Base-by-base conservation (phyloP, 2,113 vertebrate species). In the Sclerurus mexicanus region DNA sequence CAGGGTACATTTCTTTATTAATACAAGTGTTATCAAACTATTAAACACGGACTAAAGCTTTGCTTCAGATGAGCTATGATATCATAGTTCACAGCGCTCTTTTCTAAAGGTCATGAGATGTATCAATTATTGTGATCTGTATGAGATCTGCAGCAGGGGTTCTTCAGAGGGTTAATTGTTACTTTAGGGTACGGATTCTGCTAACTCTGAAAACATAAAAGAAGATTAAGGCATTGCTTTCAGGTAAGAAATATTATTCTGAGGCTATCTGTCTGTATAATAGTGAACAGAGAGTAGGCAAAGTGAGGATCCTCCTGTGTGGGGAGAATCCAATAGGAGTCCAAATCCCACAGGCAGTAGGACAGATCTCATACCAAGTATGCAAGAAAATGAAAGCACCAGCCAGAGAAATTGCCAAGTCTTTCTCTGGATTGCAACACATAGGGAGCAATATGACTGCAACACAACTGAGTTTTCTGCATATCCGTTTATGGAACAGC, bases 161-260 rank as follows among this genome's bases (percentile, higher is more conserved):
- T 95, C 60, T 85, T 90, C 56, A 71, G 73, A 64, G 76, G 85
- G 85, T 92, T 95, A 95, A 95, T 95, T 89, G 74, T 93, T 91
- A 55, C 52, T 85, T 95, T 84, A 80, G 88, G 31, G 47, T 78
- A 50, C 39, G 68, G 33, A 84, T 89, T 91, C 71, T 72, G 69
- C 6, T 37, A 89, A 72, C 20, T 74, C 9, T 40, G 53, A 81
- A 75, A 74, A 72, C 7, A 72, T 59, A n/a, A 81, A 81, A 47
- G 53, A 68, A 60, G 91, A 87, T 52, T 28, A 87, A 67, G 50
- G 33, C 55, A 17, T 25, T 69, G 27, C 28, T 87, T 93, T 89
- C 33, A 85, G 47, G 33, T 69, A 15, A 46, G n/a, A 6, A 23
- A 10, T 42, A 42, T 49, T 87, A 33, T 68, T 72, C 42, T 67